phyloP scores from a whole-genome alignment of 2,113 vertebrate species.

The Clarias gariepinus region DNA sequence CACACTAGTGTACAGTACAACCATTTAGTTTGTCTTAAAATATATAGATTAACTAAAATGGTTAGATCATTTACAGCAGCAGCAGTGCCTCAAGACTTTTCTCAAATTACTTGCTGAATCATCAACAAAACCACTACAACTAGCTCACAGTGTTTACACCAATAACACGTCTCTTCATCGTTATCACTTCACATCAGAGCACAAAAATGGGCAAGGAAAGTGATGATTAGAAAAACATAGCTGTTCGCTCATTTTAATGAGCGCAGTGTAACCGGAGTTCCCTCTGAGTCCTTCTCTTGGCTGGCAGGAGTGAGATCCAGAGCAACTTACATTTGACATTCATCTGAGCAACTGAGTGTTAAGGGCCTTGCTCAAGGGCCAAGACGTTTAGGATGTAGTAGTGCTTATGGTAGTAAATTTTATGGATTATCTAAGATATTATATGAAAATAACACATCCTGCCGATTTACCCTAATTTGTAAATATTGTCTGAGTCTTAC shows the following conservation, averaged over 20 bases:
- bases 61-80: not conserved
- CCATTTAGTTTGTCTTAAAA: not conserved
- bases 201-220: not conserved
- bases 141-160: conserved; percentile 4
- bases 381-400: not conserved
- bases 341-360: too few species aligned
- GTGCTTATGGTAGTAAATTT: not conserved
- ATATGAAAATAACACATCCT: not conserved
- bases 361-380: too few species aligned
- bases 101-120: conserved; percentile 22
- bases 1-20: too few species aligned
- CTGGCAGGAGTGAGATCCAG: not conserved
- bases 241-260: not conserved
- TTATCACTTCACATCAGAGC: not conserved
- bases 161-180: conserved; percentile 7
- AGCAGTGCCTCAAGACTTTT: not conserved
- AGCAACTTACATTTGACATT: too few species aligned
- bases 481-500: conserved; percentile 47
- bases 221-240: not conserved
- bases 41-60: not conserved
- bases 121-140: not conserved
- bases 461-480: not conserved
- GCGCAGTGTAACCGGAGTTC: not conserved
- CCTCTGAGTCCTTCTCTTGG: too few species aligned
- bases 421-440: not conserved